Evolutionary conservation across 2,113 vertebrate species (phyloP).

Genomic region (Xiphorhynchus elegans): DNA sequence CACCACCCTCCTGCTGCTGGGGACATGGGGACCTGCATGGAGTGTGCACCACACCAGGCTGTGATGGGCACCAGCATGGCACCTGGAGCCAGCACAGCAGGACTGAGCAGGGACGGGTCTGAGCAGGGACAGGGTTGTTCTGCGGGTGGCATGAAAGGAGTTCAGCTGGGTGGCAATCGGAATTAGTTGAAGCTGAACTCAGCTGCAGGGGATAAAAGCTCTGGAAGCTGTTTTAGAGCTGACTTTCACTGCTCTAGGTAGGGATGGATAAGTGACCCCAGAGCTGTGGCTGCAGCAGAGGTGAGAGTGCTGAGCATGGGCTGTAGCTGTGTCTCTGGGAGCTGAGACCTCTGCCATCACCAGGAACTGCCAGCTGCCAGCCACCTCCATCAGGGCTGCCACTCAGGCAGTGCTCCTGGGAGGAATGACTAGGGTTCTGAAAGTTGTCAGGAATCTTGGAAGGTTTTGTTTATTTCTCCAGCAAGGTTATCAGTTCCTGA

Average conservation of each 20-base stretch:
- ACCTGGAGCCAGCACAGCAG: rapidly evolving
- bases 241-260: not conserved
- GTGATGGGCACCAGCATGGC: rapidly evolving
- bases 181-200: not conserved
- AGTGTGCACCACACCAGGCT: too few relatives aligned
- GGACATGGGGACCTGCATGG: not conserved
- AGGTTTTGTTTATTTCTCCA: not conserved
- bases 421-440: not conserved
- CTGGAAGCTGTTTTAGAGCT: not conserved
- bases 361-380: not conserved
- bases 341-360: not conserved
- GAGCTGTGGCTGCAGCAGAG: not conserved
- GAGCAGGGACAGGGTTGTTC: rapidly evolving
- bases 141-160: not conserved
- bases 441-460: not conserved
- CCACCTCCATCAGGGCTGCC: not conserved
- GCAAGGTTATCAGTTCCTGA: not conserved
- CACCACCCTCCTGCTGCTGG: not conserved
- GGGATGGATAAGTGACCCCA: too few relatives aligned
- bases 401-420: rapidly evolving
- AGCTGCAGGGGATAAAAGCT: not conserved
- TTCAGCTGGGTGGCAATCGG: not conserved
- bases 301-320: rapidly evolving
- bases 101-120: rapidly evolving
- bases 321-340: not conserved